Base-by-base conservation (phyloP, 2,797 vertebrate genomes). In the Anomalospiza imberbis region DNA sequence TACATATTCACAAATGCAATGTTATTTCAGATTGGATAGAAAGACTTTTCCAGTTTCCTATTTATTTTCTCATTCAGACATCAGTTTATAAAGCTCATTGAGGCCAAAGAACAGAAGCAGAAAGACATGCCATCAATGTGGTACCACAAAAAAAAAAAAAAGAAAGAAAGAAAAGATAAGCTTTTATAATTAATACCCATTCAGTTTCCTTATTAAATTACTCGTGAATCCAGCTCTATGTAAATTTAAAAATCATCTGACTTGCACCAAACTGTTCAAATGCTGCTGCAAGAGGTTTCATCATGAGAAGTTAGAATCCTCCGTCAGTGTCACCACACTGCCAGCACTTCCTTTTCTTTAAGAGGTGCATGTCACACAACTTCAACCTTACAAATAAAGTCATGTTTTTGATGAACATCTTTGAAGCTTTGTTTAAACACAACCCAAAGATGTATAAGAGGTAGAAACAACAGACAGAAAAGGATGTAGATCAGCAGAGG, bases 341-440 rank as follows among this genome's bases (percentile, higher is more conserved):
- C 48, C 62, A 62, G 67, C 75, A 31, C 45, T 40, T 17, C 57
- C 71, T 40, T 61, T 22, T 12, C 68, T 24, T 58, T 42, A 48
- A 61, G 66, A 45, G 28, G 12, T 7, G 13, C 36, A 16, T 0
- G 0, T 14, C 2, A 1, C 58, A 74, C 1, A 0, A 0, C 28
- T 40, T 31, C 38, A 51, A 2, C 25, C 20, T 66, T 12, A 65
- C 32, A 68, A 84, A 70, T 8, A 5, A 77, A 82, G 29, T 9
- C 7, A 2, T 31, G 3, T 6, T 47, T 78, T 54, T 44, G 10
- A 66, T 44, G 29, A 79, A 25, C 11, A 22, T 9, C 55, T 40
- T 50, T 48, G n/a, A 70, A 66, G 53, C 42, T 50, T 3, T 2
- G 4, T 22, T 75, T 32, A 71, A 88, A 38, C 36, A 42, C 25